A percentile compares a stretch with the other conserved stretches of the same genome.
These are phyloP conservation scores for Amaurobius ferox DNA, from an alignment of 2,888 invertebrate genomes.

Conservation along the genomic window DNA sequence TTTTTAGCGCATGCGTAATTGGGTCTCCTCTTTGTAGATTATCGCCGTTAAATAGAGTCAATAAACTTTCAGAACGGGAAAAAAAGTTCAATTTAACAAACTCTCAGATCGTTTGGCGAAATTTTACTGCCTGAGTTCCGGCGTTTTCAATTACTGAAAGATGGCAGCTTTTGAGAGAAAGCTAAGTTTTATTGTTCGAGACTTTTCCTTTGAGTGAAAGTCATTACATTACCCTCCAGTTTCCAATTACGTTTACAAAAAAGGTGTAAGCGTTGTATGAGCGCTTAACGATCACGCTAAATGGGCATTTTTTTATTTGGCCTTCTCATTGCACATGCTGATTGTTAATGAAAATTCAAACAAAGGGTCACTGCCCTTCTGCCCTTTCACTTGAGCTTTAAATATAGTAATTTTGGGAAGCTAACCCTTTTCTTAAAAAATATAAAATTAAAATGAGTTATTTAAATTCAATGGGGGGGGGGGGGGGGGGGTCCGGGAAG, in stretches of 20 bases:
- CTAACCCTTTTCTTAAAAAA: no score
- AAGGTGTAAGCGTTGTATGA: not conserved
- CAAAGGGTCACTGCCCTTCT: no score
- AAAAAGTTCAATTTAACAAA: conserved; percentile 13
- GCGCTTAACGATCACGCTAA: not conserved
- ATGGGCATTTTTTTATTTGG: not conserved
- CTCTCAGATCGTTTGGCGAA: conserved; percentile 22
- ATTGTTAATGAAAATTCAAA: not conserved
- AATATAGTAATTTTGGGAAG: no score
- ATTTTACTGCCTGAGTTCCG: conserved; percentile 31
- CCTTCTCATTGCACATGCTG: not conserved
- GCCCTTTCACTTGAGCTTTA: no score
- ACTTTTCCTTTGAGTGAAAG: not conserved
- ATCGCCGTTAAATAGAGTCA: not conserved
- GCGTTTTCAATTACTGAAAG: conserved; percentile 30
- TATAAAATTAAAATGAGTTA: no score
- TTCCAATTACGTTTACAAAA: conserved; percentile 1
- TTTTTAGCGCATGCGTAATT: conserved; percentile 22
- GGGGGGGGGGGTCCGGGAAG: no score
- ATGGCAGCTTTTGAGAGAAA: not conserved
- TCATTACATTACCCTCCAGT: not conserved
- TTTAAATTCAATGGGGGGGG: no score
- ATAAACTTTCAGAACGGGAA: not conserved
- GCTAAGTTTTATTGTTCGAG: conserved; percentile 34
- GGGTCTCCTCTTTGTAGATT: not conserved